Conservation (phyloP, 2,888 invertebrate species). For the Lasioglossum villosulum region DNA sequence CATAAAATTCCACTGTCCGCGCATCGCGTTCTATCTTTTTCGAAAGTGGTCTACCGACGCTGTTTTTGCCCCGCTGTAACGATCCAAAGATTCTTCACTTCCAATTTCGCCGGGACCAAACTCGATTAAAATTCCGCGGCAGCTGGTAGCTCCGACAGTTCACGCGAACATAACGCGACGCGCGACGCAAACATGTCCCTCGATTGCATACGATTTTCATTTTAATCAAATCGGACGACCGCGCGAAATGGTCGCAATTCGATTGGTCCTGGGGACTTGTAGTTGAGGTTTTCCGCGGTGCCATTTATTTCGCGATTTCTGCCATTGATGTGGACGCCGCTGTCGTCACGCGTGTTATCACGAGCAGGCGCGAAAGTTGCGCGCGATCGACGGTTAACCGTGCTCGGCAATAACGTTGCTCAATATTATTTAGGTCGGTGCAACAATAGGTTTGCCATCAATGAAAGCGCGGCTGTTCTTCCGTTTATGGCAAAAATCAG, state of each 20-base stretch:
- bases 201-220: slow-evolving; percentile 20
- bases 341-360: neutral
- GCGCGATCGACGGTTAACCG: neutral
- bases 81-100: neutral
- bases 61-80: neutral
- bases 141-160: neutral
- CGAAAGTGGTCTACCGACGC: neutral
- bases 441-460: neutral
- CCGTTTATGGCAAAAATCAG: too few species aligned
- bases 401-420: neutral
- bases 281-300: neutral
- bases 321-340: neutral
- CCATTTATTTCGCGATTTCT: slow-evolving; percentile 11
- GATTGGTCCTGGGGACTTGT: neutral
- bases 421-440: neutral
- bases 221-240: slow-evolving; percentile 19
- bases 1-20: neutral
- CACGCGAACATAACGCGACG: neutral
- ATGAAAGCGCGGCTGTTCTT: too few species aligned
- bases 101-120: neutral
- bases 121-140: neutral
- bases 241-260: slow-evolving; percentile 14
- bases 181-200: neutral
- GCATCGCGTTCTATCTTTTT: neutral
- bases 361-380: neutral